Evolutionary conservation across 2,113 vertebrate species (phyloP).

Genomic region (Nesogale talazaci): DNA sequence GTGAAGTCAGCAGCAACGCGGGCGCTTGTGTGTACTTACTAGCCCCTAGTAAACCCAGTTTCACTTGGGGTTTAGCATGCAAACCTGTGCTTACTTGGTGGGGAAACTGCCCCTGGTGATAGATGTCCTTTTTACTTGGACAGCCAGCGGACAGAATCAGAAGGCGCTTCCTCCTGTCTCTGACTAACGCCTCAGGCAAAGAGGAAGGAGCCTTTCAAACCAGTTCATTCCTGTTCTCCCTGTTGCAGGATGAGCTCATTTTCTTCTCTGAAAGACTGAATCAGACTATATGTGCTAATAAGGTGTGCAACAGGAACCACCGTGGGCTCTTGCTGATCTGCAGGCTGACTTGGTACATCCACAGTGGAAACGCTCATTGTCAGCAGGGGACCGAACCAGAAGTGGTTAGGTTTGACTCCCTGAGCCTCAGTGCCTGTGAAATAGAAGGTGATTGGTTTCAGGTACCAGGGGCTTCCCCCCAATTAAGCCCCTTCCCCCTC

Average conservation of each 20-base stretch:
- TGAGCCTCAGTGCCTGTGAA: neutral
- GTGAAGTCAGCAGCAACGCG: neutral
- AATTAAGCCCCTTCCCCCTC: neutral
- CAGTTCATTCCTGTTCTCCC: too few relatives aligned
- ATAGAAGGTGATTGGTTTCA: neutral
- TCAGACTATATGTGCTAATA: neutral
- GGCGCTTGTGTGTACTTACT: neutral
- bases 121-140: neutral
- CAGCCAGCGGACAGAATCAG: neutral
- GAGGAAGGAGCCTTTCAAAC: neutral
- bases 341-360: neutral
- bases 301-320: neutral
- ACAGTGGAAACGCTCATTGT: neutral
- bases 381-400: neutral
- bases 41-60: neutral
- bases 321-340: neutral
- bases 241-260: too few relatives aligned
- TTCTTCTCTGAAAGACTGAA: too few relatives aligned
- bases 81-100: too few relatives aligned
- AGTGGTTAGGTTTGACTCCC: too few relatives aligned
- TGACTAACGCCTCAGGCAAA: neutral
- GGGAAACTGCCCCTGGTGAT: neutral
- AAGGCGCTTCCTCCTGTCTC: neutral
- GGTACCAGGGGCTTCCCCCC: too few relatives aligned
- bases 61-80: neutral